Conservation (phyloP, 2,113 vertebrate genomes). For the Notarius lentiginosus region DNA sequence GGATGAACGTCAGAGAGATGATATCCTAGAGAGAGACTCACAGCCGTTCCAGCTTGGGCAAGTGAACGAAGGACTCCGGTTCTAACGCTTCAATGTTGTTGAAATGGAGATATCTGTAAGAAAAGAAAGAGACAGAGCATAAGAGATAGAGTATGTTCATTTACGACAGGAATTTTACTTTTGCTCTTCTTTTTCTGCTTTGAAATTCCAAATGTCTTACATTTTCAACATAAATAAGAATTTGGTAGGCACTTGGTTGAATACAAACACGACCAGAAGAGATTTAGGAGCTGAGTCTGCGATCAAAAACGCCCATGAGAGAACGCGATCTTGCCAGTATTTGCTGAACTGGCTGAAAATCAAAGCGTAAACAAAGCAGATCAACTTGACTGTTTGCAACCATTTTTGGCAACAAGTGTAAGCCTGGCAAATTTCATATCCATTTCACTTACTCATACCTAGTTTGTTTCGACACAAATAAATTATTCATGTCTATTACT, state of each 20-base stretch:
- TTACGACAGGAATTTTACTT: not conserved
- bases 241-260: not conserved
- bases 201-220: not conserved
- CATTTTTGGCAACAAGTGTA: slow-evolving; percentile 6
- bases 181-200: not conserved
- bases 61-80: slow-evolving; percentile 88
- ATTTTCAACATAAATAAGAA: not conserved
- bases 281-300: slow-evolving; percentile 24
- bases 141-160: not conserved
- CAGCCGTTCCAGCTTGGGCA: slow-evolving; percentile 96
- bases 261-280: slow-evolving; percentile 34
- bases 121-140: slow-evolving; percentile 29
- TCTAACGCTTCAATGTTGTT: slow-evolving; percentile 97
- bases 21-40: slow-evolving; percentile 72
- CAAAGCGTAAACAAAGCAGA: not conserved
- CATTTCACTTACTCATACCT: not conserved
- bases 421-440: slow-evolving; percentile 7
- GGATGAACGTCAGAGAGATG: not conserved
- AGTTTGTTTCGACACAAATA: slow-evolving; percentile 7
- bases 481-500: not conserved
- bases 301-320: not conserved
- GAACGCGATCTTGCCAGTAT: not conserved
- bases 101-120: slow-evolving; percentile 94
- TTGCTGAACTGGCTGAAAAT: not conserved
- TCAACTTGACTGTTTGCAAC: not conserved